These are phyloP conservation scores for Burhinus bistriatus DNA, from an alignment of 2,113 vertebrate species.

Conservation along the genomic window DNA sequence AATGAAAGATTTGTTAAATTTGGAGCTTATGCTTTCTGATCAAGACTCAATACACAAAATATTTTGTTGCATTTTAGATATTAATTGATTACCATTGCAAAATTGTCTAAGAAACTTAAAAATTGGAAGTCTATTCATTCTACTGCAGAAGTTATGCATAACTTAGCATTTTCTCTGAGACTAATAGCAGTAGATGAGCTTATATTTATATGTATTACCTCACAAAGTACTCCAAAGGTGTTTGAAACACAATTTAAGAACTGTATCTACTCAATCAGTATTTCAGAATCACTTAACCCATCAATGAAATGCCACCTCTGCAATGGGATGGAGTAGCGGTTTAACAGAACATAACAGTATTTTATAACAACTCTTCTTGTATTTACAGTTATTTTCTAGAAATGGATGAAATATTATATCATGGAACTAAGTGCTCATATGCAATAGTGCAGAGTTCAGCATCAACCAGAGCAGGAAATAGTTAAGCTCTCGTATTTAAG, in stretches of 20 bases:
- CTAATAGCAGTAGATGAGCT: neutral
- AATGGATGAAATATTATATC: neutral
- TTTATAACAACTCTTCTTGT: neutral
- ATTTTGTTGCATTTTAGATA: slow-evolving; percentile 35
- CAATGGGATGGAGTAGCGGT: neutral
- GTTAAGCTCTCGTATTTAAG: neutral
- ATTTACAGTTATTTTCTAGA: neutral
- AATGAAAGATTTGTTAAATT: slow-evolving; percentile 7
- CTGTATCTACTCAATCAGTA: neutral
- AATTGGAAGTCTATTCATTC: neutral
- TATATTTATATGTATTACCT: neutral
- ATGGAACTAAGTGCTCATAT: neutral
- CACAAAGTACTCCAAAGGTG: neutral
- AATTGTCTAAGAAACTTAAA: slow-evolving; percentile 30
- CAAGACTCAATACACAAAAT: neutral
- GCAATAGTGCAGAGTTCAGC: neutral
- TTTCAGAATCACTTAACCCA: neutral
- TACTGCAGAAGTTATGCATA: slow-evolving; percentile 20
- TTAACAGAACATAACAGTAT: neutral
- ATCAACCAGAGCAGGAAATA: neutral
- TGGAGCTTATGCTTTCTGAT: neutral
- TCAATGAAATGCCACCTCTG: neutral
- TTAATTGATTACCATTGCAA: neutral
- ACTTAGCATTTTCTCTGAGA: slow-evolving; percentile 7
- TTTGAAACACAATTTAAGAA: neutral